A percentile compares a stretch with the other conserved stretches of the same genome.
Conservation (phyloP, 2,797 vertebrate genomes). For the Scomberomorus guttatus region DNA sequence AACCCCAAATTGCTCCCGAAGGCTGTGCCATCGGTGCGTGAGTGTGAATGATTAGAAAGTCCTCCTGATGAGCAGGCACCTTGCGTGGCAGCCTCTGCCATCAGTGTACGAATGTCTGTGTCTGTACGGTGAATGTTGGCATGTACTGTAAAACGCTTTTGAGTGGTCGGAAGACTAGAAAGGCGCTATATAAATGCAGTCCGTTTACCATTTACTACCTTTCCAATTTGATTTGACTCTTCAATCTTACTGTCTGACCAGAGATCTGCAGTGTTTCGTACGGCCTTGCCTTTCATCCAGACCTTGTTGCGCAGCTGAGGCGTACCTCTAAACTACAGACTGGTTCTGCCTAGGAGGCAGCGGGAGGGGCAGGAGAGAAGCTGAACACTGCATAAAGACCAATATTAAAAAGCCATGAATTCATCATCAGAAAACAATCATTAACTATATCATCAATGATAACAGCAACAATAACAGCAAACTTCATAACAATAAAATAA, state of each 20-base stretch:
- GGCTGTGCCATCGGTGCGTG: too few species aligned
- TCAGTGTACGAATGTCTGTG: too few species aligned
- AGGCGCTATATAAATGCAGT: too few species aligned
- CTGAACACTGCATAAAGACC: slow-evolving; percentile 84
- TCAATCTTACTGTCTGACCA: neutral
- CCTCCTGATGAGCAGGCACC: too few species aligned
- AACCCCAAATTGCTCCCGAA: too few species aligned
- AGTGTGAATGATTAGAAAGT: too few species aligned
- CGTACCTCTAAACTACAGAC: slow-evolving; percentile 58
- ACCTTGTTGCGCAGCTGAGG: slow-evolving; percentile 36
- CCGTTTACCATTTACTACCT: neutral
- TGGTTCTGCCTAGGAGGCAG: slow-evolving; percentile 63
- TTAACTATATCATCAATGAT: slow-evolving; percentile 70
- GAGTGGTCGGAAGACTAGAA: too few species aligned
- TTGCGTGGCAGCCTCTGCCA: too few species aligned
- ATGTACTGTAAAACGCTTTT: too few species aligned
- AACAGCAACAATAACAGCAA: slow-evolving; percentile 82
- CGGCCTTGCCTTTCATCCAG: slow-evolving; percentile 30
- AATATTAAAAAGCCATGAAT: slow-evolving; percentile 68
- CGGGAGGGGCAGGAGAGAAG: slow-evolving; percentile 79
- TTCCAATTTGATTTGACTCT: slow-evolving; percentile 36
- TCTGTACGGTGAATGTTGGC: too few species aligned
- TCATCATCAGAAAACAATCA: slow-evolving; percentile 69
- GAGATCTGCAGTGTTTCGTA: slow-evolving; percentile 47
- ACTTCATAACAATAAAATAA: slow-evolving; percentile 59